Evolutionary conservation across 2,797 vertebrate genomes (phyloP).

Genomic region (Peromyscus aztecus): DNA sequence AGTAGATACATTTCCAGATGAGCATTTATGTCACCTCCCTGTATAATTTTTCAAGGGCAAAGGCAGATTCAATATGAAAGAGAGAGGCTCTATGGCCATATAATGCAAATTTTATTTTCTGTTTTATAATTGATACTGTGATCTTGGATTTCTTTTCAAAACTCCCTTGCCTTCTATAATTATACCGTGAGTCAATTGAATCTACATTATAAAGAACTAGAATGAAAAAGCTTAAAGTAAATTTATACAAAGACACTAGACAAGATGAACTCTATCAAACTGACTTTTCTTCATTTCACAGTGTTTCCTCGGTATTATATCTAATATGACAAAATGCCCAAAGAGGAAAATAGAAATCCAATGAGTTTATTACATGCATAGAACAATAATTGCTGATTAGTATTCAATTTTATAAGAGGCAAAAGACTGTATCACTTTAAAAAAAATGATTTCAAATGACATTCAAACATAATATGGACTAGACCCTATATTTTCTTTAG

Average conservation of each 20-base stretch:
- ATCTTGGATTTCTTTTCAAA: constrained; percentile 25
- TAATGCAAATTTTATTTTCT: constrained; percentile 19
- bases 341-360: constrained; percentile 65
- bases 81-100: not conserved
- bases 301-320: not conserved
- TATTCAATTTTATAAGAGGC: constrained; percentile 69
- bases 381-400: constrained; percentile 70
- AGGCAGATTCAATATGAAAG: not conserved
- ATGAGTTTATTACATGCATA: constrained; percentile 60
- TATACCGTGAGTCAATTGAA: not conserved
- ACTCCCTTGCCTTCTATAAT: constrained; percentile 1
- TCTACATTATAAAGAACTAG: not conserved
- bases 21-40: not conserved
- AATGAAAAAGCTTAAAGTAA: constrained; percentile 14
- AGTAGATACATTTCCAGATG: not conserved
- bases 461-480: not conserved
- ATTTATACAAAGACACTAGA: constrained; percentile 30
- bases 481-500: not conserved
- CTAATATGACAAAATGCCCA: constrained; percentile 34
- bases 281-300: constrained; percentile 66
- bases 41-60: not conserved
- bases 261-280: constrained; percentile 58
- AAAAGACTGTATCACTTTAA: constrained; percentile 57
- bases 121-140: constrained; percentile 28
- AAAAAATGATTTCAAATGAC: constrained; percentile 67